phyloP scores from a whole-genome alignment of 1,140 invertebrate genomes.

The Diachasmimorpha longicaudata region DNA sequence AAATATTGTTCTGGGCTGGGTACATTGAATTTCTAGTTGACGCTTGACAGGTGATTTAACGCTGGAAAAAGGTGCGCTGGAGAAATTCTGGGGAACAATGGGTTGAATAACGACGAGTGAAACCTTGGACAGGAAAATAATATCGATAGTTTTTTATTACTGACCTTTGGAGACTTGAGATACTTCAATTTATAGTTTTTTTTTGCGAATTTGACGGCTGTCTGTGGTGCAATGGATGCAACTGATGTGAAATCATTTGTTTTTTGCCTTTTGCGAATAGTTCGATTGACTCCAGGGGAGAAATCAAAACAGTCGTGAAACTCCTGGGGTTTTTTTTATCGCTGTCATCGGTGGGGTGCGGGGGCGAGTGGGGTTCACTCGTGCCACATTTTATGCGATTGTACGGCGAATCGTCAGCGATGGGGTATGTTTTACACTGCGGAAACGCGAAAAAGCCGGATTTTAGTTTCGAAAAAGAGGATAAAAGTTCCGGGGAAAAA shows the following conservation, averaged over 20 bases:
- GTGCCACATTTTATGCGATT: conserved; percentile 4
- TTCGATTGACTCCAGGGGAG: not conserved
- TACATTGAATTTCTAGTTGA: not conserved
- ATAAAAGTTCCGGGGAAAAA: not conserved
- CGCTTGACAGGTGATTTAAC: not conserved
- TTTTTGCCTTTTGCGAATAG: not conserved
- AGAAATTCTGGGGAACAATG: not conserved
- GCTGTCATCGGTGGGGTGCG: not conserved
- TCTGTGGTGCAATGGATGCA: not conserved
- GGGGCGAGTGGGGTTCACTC: not conserved
- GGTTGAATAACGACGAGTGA: not conserved
- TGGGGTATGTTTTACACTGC: not conserved
- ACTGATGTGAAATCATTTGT: not conserved
- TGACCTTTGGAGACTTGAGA: not conserved
- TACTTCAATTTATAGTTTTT: not conserved
- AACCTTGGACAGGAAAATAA: not conserved
- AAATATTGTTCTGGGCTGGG: not conserved
- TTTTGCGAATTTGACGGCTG: not conserved
- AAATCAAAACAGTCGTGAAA: not conserved
- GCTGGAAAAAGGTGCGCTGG: not conserved
- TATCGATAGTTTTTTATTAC: not conserved
- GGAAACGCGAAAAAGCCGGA: not conserved
- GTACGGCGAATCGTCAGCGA: not conserved
- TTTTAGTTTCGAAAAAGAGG: not conserved
- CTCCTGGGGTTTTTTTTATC: not conserved